Evolutionary conservation across 2,113 vertebrate genomes (phyloP), one percentile per base, ranked within the genome.

Genomic region (Actinemys pallida): DNA sequence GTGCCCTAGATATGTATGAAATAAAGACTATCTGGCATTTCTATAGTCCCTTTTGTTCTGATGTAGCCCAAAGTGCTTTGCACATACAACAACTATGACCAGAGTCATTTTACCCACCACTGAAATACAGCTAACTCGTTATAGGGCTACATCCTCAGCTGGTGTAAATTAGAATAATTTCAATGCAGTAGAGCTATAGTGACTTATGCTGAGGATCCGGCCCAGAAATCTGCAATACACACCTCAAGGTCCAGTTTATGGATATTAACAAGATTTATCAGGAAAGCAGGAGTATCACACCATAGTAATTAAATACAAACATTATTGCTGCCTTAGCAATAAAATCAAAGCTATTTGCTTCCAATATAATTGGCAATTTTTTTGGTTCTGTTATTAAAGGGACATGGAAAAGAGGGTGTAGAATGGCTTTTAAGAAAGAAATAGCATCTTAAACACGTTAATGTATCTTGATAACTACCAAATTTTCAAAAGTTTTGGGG

Each of bases 381-480:
- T 81, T 79, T 14, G 62, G 94, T 94, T 95, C 89, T 57, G 53
- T 65, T 92, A 16, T 75, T 84, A 80, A 81, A 94, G 84, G 50
- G 52, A 90, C 65, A 92, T 87, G 86, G 93, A 97, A 96, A 95
- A 94, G 69, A 87, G 47, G 42, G 50, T 80, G 47, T 47, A 52
- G 31, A 47, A 31, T 96, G 10, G 72, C 75, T 93, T 95, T 95
- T 93, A 88, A 95, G 83, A n/a, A 94, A 94, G 94, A 95, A 97
- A 97, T 94, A 95, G 81, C 86, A 83, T 90, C 59, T 95, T 96
- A 88, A 96, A 88, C 54, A 87, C 92, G 96, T 96, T 88, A 94
- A 92, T 92, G 52, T 87, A 86, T 94, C 96, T 96, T 91, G 57
- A 29, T 83, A 94, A 87, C 81, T 91, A 96, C 59, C 49, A 95